Evolutionary conservation across 2,888 invertebrate genomes (phyloP), one percentile per base, ranked within the genome.

Genomic region (Drosophila nr. fundita): DNA sequence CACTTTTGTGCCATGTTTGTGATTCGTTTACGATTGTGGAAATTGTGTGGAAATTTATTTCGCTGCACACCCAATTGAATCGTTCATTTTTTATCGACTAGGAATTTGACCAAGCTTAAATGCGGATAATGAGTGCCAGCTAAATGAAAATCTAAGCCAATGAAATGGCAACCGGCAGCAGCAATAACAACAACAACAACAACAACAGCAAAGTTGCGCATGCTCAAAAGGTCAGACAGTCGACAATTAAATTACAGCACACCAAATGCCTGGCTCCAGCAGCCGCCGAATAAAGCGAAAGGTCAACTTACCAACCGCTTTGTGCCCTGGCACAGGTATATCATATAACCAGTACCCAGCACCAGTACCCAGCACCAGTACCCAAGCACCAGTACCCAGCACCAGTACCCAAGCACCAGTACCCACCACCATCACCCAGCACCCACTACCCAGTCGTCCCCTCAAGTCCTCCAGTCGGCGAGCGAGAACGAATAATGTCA

Each of bases 221-320:
- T 74, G 68, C 40, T 70, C 76, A 78, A 87, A 87, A 87, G 87
- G 87, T 87, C 90, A 87, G 61, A 70, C 68, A 78, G 61, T 69
- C 89, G 68, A 75, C 85, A 90, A 90, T 85, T 90, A 88, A 85
- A 90, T 90, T 86, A 81, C 81, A 81, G 62, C 55, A 79, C 87
- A 72, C 50, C 55, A 70, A 90, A 67, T 80, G 72, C 57, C 66
- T 64, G 70, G 58, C 69, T 65, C 36, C 53, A 71, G 66, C 77
- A 67, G 86, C 68, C 68, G 67, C 61, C 50, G 49, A 34, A 57
- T 57, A 59, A 61, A 78, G 64, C 78, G 42, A 82, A 78, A 79
- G 78, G 82, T 78, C 82, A 81, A 61, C 52, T 48, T 57, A 68
- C 61, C 71, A 58, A 54, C 50, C 49, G 48, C 65, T 65, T 76